A percentile compares a stretch with the other conserved stretches of the same genome.
Conservation (phyloP, 2,113 vertebrate species). For the Pyxicephalus adspersus region DNA sequence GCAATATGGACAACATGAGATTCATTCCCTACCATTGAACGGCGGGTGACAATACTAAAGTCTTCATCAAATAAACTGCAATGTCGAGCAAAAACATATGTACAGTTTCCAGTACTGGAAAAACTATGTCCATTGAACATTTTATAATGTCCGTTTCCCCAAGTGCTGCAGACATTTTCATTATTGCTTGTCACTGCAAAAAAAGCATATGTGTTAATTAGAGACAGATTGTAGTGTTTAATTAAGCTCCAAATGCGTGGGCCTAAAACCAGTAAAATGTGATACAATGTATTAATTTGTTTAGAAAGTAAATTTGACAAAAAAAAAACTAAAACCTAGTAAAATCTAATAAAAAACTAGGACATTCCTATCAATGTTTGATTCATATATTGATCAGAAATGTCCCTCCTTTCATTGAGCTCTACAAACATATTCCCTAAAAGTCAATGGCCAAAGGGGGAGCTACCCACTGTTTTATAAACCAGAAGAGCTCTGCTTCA, state of each 20-base stretch:
- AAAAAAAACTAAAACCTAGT: too few species aligned
- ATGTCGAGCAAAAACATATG: conserved; percentile 69
- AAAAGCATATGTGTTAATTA: not conserved
- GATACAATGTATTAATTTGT: too few species aligned
- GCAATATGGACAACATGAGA: conserved; percentile 61
- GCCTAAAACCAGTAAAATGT: not conserved
- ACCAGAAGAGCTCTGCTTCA: too few species aligned
- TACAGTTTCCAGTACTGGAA: conserved; percentile 65
- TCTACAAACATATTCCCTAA: too few species aligned
- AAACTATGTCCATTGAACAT: conserved; percentile 69
- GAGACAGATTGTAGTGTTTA: too few species aligned
- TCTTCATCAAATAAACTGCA: conserved; percentile 65
- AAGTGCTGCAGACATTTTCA: conserved; percentile 67
- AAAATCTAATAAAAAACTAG: too few species aligned
- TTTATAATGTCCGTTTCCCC: conserved; percentile 70
- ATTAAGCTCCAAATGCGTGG: not conserved
- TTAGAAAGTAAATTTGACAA: too few species aligned
- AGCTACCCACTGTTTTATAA: too few species aligned
- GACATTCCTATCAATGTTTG: too few species aligned
- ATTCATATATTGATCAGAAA: too few species aligned
- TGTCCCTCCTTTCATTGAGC: too few species aligned
- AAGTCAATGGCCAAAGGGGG: too few species aligned
- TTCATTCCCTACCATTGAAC: not conserved
- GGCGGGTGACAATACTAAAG: conserved; percentile 72
- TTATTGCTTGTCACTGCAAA: conserved; percentile 50